Percentiles rank a stretch among this genome's conserved stretches.
These are phyloP conservation scores for Petrocephalus sullivani DNA, from an alignment of 2,797 vertebrate genomes.

Conservation along the genomic window DNA sequence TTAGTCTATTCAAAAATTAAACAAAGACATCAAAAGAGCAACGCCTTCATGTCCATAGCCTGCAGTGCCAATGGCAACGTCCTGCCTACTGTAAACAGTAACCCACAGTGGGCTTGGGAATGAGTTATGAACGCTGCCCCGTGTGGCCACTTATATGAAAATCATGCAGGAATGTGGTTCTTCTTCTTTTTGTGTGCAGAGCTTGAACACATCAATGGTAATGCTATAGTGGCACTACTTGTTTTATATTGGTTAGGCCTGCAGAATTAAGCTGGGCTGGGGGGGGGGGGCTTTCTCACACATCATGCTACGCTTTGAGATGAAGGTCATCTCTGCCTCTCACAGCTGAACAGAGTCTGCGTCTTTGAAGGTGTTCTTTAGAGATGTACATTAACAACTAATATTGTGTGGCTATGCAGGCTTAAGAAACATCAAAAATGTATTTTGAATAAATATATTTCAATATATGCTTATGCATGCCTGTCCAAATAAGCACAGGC, in stretches of 20 bases:
- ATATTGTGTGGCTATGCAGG: not conserved
- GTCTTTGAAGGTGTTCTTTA: not conserved
- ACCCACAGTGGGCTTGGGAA: not conserved
- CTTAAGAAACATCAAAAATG: not conserved
- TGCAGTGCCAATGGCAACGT: not conserved
- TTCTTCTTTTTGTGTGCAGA: not conserved
- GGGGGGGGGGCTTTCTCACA: not conserved
- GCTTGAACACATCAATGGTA: not conserved
- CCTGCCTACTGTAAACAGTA: not conserved
- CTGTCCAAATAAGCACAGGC: too few species aligned
- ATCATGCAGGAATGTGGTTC: not conserved
- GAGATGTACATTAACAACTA: not conserved
- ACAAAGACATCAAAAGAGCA: not conserved
- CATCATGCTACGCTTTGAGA: not conserved
- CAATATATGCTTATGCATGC: not conserved
- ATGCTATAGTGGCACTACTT: not conserved
- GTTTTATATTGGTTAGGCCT: not conserved
- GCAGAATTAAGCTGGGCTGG: too few species aligned
- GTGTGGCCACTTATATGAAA: not conserved
- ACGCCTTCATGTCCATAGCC: not conserved
- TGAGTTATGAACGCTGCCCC: not conserved
- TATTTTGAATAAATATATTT: not conserved
- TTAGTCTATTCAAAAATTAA: slow-evolving; percentile 40
- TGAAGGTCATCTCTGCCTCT: slow-evolving; percentile 1
- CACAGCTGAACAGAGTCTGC: not conserved